A percentile compares a stretch with the other conserved stretches of the same genome.
These are phyloP conservation scores for Falco punctatus DNA, from an alignment of 2,113 vertebrate genomes.

Conservation along the genomic window DNA sequence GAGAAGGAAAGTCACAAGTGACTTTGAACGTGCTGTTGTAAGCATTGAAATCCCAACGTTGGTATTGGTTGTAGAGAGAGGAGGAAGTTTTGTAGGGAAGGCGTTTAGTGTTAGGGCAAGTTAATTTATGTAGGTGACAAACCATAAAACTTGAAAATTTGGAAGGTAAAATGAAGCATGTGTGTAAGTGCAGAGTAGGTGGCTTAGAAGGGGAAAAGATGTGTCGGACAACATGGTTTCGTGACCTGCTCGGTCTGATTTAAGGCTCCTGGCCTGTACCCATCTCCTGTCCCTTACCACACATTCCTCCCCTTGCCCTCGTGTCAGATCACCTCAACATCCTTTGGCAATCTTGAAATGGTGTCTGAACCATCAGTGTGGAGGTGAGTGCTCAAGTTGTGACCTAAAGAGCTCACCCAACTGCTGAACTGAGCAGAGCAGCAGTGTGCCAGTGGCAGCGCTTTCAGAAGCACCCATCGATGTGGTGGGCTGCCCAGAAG, in stretches of 20 bases:
- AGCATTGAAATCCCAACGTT: background rate
- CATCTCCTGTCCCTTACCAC: background rate
- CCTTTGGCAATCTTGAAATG: background rate
- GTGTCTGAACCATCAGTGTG: background rate
- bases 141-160: background rate
- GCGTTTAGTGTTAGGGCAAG: background rate
- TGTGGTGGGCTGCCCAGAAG: accelerated
- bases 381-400: background rate
- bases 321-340: background rate
- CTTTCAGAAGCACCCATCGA: background rate
- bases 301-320: accelerated
- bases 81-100: background rate
- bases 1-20: background rate
- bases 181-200: background rate
- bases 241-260: background rate
- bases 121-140: background rate
- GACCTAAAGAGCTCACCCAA: background rate
- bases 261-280: background rate
- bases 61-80: background rate
- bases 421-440: background rate
- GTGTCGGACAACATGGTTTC: background rate
- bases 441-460: background rate
- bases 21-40: background rate
- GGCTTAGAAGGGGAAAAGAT: background rate
- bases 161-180: background rate